Evolutionary conservation across 64 coral and sea anemone genomes (phyloP).

Genomic region (Pocillopora damicornis): DNA sequence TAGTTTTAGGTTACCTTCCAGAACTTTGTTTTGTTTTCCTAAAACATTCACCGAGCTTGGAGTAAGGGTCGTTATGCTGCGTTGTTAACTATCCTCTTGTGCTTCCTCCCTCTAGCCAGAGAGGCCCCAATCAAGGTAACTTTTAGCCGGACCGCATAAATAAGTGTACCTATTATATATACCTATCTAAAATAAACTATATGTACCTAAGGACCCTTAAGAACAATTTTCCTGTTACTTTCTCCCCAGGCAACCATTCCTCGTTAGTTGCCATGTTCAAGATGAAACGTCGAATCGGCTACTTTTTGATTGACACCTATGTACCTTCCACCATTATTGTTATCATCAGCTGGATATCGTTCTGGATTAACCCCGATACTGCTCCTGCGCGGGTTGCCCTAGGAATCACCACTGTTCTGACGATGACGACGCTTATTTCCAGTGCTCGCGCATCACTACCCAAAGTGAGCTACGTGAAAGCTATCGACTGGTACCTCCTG

Average conservation of each 20-base stretch:
- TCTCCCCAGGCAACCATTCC: constrained; percentile 64
- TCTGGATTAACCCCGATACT: constrained; percentile 95
- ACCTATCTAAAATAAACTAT: too few species aligned
- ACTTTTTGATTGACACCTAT: constrained; percentile 92
- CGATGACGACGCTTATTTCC: constrained; percentile 93
- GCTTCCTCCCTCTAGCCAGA: too few species aligned
- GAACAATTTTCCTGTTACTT: background rate
- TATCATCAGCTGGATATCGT: constrained; percentile 96
- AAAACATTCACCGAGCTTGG: too few species aligned
- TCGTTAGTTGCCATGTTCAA: constrained; percentile 76
- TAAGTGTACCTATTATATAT: too few species aligned
- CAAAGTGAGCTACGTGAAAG: constrained; percentile 97
- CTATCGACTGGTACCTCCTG: constrained; percentile 93
- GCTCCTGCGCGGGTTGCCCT: constrained; percentile 90
- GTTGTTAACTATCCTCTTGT: too few species aligned
- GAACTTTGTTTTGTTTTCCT: too few species aligned
- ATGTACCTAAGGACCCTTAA: too few species aligned
- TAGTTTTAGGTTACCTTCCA: too few species aligned
- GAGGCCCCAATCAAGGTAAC: too few species aligned
- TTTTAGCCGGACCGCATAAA: too few species aligned
- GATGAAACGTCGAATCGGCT: constrained; percentile 95
- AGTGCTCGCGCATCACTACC: constrained; percentile 77
- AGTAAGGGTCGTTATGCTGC: too few species aligned
- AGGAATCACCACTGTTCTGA: constrained; percentile 96
- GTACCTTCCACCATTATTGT: constrained; percentile 94